phyloP scores from a whole-genome alignment of 35 echinoderm and acorn worm species.

The Patiria miniata region DNA sequence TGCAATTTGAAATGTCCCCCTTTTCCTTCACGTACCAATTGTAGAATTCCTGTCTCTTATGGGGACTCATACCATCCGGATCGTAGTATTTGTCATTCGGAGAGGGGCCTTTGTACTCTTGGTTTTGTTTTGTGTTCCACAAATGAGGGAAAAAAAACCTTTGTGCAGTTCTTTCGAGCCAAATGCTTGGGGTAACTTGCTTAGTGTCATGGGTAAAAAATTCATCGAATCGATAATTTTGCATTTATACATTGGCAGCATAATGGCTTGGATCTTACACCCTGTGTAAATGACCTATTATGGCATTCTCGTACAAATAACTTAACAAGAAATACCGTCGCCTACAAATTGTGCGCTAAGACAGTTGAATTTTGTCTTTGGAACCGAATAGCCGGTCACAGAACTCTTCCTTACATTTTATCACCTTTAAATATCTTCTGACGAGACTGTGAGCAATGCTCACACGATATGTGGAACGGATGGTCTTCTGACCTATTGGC shows the following conservation, averaged over 20 bases:
- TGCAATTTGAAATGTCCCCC: constrained; percentile 40
- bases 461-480: background rate
- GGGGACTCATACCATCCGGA: constrained; percentile 65
- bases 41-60: constrained; percentile 21
- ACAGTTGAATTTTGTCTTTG: constrained; percentile 10
- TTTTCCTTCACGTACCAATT: constrained; percentile 56
- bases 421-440: constrained; percentile 63
- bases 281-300: constrained; percentile 67
- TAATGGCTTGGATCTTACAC: constrained; percentile 53
- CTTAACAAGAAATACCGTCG: constrained; percentile 68
- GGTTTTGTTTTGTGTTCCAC: constrained; percentile 57
- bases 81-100: constrained; percentile 31
- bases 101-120: constrained; percentile 44
- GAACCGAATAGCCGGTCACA: constrained; percentile 52
- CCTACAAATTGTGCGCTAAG: constrained; percentile 76
- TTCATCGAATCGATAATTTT: constrained; percentile 70
- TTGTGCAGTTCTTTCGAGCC: constrained; percentile 60
- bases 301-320: constrained; percentile 26
- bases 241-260: constrained; percentile 10
- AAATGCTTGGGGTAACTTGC: constrained; percentile 65
- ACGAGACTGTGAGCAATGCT: constrained; percentile 30
- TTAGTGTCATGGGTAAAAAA: constrained; percentile 78
- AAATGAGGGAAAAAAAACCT: constrained; percentile 75
- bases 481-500: background rate
- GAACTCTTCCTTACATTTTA: constrained; percentile 30